Percentiles rank a stretch among this genome's conserved stretches.
Evolutionary conservation across 2,888 invertebrate species (phyloP).

Genomic region (Aelia acuminata): DNA sequence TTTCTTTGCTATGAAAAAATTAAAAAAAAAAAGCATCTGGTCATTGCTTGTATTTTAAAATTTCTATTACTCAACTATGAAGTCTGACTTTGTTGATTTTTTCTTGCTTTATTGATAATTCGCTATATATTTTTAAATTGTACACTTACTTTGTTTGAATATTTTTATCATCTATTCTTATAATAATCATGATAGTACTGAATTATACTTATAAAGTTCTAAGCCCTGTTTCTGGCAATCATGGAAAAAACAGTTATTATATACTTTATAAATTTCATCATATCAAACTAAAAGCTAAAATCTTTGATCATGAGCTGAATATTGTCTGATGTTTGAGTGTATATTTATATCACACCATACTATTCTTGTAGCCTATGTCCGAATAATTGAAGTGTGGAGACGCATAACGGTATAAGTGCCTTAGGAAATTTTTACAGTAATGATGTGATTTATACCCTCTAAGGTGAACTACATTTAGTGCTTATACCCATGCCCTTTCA

Average conservation of each 20-base stretch:
- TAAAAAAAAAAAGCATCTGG: conserved; percentile 7
- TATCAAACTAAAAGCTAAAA: neutral
- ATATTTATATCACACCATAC: too few relatives aligned
- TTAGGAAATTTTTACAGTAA: too few relatives aligned
- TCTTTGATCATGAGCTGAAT: neutral
- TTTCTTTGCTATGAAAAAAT: neutral
- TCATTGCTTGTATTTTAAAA: neutral
- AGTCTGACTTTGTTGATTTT: neutral
- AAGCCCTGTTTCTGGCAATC: neutral
- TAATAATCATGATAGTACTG: too few relatives aligned
- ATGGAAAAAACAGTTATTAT: neutral
- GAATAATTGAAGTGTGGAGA: too few relatives aligned
- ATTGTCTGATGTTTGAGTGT: too few relatives aligned
- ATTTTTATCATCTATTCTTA: neutral
- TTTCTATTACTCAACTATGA: neutral
- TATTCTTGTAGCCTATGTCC: neutral
- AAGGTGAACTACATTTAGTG: too few relatives aligned
- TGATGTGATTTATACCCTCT: too few relatives aligned
- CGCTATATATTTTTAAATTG: neutral
- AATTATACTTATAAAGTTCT: too few relatives aligned
- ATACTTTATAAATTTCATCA: neutral
- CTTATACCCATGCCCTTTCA: too few relatives aligned
- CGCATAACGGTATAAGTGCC: too few relatives aligned
- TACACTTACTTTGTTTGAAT: too few relatives aligned
- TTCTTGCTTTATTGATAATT: neutral